A percentile compares a stretch with the other conserved stretches of the same genome.
phyloP scores from a whole-genome alignment of 2,797 vertebrate genomes.

The Avahi laniger region DNA sequence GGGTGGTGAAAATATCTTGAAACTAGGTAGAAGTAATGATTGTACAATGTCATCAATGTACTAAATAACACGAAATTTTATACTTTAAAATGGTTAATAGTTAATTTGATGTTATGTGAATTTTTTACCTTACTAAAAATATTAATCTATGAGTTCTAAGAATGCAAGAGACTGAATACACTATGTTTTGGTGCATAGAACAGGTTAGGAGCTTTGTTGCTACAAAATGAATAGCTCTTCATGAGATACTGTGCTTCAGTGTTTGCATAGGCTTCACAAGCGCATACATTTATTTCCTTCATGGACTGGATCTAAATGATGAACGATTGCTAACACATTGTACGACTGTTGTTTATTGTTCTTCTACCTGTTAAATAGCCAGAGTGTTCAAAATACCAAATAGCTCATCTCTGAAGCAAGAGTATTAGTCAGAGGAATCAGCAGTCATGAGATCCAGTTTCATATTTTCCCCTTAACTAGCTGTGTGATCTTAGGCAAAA shows the following conservation, averaged over 20 bases:
- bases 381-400: neutral
- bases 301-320: constrained; percentile 18
- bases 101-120: constrained; percentile 31
- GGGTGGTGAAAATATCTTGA: neutral
- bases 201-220: constrained; percentile 26
- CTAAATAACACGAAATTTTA: neutral
- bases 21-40: neutral
- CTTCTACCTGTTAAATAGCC: neutral
- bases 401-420: neutral
- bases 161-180: constrained; percentile 17
- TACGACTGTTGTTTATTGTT: neutral
- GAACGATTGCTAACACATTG: neutral
- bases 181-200: neutral
- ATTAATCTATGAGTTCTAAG: constrained; percentile 33
- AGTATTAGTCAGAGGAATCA: neutral
- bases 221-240: constrained; percentile 56
- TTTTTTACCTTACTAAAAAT: constrained; percentile 56
- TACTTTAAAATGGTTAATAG: constrained; percentile 18
- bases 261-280: neutral
- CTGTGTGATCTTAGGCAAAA: neutral
- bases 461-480: neutral
- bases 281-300: constrained; percentile 21
- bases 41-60: neutral
- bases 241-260: neutral
- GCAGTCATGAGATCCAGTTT: neutral